A percentile compares a stretch with the other conserved stretches of the same genome.
Evolutionary conservation across 2,113 vertebrate genomes (phyloP).

Genomic region (Sialia sialis): DNA sequence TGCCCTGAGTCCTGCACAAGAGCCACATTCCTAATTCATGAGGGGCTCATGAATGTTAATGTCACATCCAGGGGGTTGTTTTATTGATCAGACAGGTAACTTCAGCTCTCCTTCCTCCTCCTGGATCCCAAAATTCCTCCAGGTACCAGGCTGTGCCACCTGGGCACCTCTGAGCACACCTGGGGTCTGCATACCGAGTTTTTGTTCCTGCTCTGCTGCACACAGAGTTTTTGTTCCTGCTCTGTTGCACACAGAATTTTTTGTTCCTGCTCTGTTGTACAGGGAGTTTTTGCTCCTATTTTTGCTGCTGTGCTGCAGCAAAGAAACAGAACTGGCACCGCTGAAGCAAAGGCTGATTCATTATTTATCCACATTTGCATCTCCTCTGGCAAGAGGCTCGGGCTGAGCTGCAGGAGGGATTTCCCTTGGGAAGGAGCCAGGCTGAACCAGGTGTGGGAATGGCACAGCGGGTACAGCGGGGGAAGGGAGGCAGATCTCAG

Average conservation of each 20-base stretch:
- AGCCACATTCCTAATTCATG: neutral
- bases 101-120: neutral
- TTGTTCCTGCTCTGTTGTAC: too few species aligned
- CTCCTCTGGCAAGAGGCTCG: neutral
- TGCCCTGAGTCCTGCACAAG: neutral
- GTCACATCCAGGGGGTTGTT: neutral
- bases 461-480: neutral
- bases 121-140: neutral
- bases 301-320: neutral
- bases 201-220: neutral
- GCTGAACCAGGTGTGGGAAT: neutral
- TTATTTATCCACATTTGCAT: slow-evolving; percentile 12
- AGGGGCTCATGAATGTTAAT: neutral
- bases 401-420: neutral
- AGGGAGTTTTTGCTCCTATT: neutral
- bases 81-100: neutral
- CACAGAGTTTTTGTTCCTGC: too few species aligned
- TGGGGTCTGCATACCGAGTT: fast-evolving
- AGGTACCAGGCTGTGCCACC: neutral
- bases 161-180: neutral
- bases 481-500: neutral
- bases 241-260: too few species aligned
- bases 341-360: neutral
- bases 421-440: neutral
- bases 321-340: neutral